phyloP scores from a whole-genome alignment of 2,888 invertebrate genomes.

The Siphonodentalium dalli region DNA sequence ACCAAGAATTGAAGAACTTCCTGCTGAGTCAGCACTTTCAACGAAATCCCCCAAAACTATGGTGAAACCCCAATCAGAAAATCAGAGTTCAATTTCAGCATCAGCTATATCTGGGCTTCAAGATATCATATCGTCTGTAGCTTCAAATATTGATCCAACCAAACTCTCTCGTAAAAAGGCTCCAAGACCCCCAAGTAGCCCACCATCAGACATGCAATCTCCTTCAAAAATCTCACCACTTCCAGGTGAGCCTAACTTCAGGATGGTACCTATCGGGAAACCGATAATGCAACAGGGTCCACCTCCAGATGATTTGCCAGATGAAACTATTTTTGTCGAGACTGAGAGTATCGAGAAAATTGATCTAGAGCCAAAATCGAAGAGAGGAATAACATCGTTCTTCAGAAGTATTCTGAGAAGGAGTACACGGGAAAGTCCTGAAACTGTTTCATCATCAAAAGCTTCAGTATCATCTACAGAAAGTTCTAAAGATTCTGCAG shows the following conservation, averaged over 20 bases:
- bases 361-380: constrained; percentile 30
- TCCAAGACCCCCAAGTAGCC: constrained; percentile 47
- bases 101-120: too few species aligned
- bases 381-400: constrained; percentile 47
- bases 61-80: too few species aligned
- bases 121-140: too few species aligned
- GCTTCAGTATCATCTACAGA: not conserved
- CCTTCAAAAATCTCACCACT: constrained; percentile 25
- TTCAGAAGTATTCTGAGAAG: constrained; percentile 46
- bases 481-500: not conserved
- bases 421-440: constrained; percentile 26
- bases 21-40: too few species aligned
- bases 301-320: constrained; percentile 3
- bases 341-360: constrained; percentile 20
- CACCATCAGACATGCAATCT: constrained; percentile 37
- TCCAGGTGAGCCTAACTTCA: constrained; percentile 45
- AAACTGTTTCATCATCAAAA: constrained; percentile 1
- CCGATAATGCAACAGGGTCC: constrained; percentile 37
- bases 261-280: constrained; percentile 51
- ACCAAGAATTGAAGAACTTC: constrained; percentile 19
- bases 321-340: not conserved
- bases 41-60: too few species aligned
- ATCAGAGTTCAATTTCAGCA: too few species aligned
- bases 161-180: constrained; percentile 25
- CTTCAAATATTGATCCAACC: constrained; percentile 1